Evolutionary conservation across 2,888 invertebrate species (phyloP).

Genomic region (Cyaniris semiargus): DNA sequence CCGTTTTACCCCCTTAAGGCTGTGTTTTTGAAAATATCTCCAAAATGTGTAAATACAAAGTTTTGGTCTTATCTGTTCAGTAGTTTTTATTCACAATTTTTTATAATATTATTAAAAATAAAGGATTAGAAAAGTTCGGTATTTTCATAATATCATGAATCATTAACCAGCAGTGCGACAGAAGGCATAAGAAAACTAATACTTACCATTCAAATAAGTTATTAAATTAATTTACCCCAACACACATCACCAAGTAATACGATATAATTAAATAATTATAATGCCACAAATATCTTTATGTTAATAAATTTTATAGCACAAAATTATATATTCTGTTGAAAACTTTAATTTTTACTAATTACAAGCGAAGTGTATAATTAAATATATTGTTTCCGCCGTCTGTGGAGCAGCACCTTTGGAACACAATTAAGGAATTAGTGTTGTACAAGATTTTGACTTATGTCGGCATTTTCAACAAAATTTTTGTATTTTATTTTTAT

Average conservation of each 20-base stretch:
- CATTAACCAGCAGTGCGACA: not conserved
- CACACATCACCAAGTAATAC: not conserved
- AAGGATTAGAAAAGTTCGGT: too few species aligned
- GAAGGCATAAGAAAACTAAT: not conserved
- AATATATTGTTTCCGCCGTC: conserved; percentile 31
- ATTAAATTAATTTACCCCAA: not conserved
- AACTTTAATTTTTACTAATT: conserved; percentile 33
- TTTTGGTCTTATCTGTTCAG: too few species aligned
- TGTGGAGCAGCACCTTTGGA: conserved; percentile 25
- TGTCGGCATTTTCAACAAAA: not conserved
- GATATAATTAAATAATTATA: conserved; percentile 27
- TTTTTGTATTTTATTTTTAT: not conserved
- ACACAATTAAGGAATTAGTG: conserved; percentile 27
- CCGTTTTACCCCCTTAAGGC: too few species aligned
- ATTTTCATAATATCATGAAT: too few species aligned
- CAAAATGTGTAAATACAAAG: too few species aligned
- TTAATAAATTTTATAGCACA: conserved; percentile 28
- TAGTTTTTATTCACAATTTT: too few species aligned
- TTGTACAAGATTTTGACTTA: not conserved
- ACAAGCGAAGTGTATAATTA: conserved; percentile 28
- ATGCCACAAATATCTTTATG: conserved; percentile 9
- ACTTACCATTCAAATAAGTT: not conserved
- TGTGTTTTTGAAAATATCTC: too few species aligned
- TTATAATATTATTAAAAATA: too few species aligned
- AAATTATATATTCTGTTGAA: conserved; percentile 31